Evolutionary conservation across 2,797 vertebrate genomes (phyloP), one percentile per base, ranked within the genome.

Genomic region (Syngnathus rostellatus): DNA sequence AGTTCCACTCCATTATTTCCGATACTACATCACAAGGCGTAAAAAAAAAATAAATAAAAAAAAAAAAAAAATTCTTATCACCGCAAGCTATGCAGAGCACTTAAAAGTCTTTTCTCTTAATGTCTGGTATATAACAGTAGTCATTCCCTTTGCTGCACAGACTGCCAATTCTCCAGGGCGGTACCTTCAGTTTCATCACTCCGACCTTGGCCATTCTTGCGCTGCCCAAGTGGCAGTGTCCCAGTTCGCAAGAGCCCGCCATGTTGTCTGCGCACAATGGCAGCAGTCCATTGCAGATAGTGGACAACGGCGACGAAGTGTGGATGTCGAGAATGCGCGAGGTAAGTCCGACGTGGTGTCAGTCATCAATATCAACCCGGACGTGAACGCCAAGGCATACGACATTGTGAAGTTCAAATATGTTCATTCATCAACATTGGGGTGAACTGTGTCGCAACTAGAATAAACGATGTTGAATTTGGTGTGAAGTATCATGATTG

Each of bases 251-350:
- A 0, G 16, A 61, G 0, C 53, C 79, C 0, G 43, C 31, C 9
- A 51, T 64, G 54, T 38, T 54, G 54, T 68, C 74, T 3, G 0
- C 38, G 53, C 71, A 82, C 43, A 87, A 90, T n/a, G 66, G 59
- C 21, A 88, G 78, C 50, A 59, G 41, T 8, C 16, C 55, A 0
- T 64, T 69, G 39, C 79, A 68, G 1, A 9, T 1, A 11, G 77
- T 0, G 14, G 79, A 72, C 16, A 72, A 80, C 31, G 38, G 77
- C 0, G 87, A 91, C 8, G 89, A 92, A 61, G 67, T 85, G 11
- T 93, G 92, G 92, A 91, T 91, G 87, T 77, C 84, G 10, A 82
- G 90, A n/a, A 91, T 93, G 78, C 81, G 89, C 23, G 92, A 93
- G 88, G 91, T 92, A 81, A 51, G 70, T 63, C 1, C 41, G 43